phyloP scores from a whole-genome alignment of 2,888 invertebrate genomes.

The Andrena camellia region DNA sequence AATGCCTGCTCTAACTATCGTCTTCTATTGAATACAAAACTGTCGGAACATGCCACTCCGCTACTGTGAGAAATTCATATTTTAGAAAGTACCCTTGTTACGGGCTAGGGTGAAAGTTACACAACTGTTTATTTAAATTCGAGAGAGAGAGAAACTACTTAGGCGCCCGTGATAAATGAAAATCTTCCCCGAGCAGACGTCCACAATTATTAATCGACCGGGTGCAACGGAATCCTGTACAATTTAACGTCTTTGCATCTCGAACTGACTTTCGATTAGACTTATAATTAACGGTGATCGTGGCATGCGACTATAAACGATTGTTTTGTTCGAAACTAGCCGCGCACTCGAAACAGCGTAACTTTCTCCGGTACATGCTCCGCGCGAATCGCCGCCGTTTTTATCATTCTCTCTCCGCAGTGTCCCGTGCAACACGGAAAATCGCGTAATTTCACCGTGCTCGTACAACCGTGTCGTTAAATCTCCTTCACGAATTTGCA shows the following conservation, averaged over 20 bases:
- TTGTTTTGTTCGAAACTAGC: background rate
- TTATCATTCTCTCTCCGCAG: slow-evolving; percentile 8
- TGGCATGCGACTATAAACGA: background rate
- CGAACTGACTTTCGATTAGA: background rate
- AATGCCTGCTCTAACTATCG: background rate
- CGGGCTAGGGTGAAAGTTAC: slow-evolving; percentile 40
- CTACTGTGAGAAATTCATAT: slow-evolving; percentile 32
- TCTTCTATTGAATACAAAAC: background rate
- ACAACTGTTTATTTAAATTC: slow-evolving; percentile 28
- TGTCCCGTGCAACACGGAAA: background rate
- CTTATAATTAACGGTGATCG: background rate
- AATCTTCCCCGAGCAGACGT: background rate
- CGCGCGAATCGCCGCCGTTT: slow-evolving; percentile 10
- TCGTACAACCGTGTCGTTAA: slow-evolving; percentile 16
- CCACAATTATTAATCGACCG: slow-evolving; percentile 16
- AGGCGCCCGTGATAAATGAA: slow-evolving; percentile 21
- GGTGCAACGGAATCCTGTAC: background rate
- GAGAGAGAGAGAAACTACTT: slow-evolving; percentile 18
- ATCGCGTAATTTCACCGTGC: slow-evolving; percentile 28
- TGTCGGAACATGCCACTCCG: background rate
- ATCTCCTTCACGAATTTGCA: slow-evolving; percentile 4
- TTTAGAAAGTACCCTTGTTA: slow-evolving; percentile 40
- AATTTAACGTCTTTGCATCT: background rate
- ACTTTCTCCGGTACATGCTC: slow-evolving; percentile 33
- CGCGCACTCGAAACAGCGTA: background rate